phyloP scores from a whole-genome alignment of 2,888 invertebrate species.

The Anodontia alba region DNA sequence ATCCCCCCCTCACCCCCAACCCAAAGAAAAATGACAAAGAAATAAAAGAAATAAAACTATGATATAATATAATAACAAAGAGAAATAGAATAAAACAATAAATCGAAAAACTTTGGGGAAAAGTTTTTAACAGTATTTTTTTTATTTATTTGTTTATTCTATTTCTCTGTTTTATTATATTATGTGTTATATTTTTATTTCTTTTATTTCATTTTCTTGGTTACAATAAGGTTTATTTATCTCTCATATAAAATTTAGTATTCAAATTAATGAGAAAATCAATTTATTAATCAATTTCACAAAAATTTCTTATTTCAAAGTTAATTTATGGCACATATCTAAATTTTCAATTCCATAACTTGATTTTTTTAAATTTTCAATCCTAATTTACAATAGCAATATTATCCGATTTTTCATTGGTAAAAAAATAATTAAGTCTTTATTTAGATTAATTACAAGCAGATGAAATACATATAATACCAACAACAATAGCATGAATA shows the following conservation, averaged over 20 bases:
- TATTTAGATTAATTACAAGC: too few relatives aligned
- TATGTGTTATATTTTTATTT: slow-evolving; percentile 3
- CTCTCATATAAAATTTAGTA: neutral
- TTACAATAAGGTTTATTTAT: neutral
- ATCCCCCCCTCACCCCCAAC: neutral
- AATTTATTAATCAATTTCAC: too few relatives aligned
- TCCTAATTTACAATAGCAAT: too few relatives aligned
- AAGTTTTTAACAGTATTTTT: neutral
- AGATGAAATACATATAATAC: too few relatives aligned
- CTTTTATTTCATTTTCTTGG: neutral
- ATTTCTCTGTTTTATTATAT: neutral
- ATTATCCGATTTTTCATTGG: too few relatives aligned
- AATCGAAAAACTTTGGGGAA: neutral
- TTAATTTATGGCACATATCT: too few relatives aligned
- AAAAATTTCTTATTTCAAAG: neutral
- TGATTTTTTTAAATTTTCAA: too few relatives aligned
- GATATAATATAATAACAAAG: neutral
- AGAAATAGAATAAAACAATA: neutral
- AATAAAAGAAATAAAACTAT: neutral
- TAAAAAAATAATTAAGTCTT: too few relatives aligned
- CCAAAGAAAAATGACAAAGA: neutral
- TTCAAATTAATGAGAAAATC: slow-evolving; percentile 5
- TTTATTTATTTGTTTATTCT: neutral
- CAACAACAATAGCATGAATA: too few relatives aligned
- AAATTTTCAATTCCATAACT: too few relatives aligned